Percentiles rank a stretch among this genome's conserved stretches.
These are phyloP conservation scores for Argyrosomus japonicus DNA, from an alignment of 2,113 vertebrate species.

Conservation along the genomic window DNA sequence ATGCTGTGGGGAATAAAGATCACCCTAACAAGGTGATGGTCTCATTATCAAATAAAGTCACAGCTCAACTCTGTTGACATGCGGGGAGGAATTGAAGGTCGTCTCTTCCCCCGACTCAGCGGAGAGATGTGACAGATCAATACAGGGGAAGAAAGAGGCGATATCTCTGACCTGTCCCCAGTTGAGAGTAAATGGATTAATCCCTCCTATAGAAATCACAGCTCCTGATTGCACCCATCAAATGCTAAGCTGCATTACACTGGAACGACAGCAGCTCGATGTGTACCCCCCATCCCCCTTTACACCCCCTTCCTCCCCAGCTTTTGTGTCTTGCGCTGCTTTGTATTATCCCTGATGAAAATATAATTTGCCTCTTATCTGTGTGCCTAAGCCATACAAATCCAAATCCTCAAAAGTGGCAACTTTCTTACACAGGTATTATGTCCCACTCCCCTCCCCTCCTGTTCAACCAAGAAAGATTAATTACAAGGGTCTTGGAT, in stretches of 20 bases:
- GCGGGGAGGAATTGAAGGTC: conserved; percentile 78
- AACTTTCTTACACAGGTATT: conserved; percentile 98
- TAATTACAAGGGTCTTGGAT: conserved; percentile 94
- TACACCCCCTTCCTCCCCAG: conserved; percentile 61
- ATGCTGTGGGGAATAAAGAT: conserved; percentile 70
- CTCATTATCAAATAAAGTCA: conserved; percentile 84
- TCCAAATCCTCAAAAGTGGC: conserved; percentile 97
- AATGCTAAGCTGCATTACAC: conserved; percentile 95
- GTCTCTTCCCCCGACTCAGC: conserved; percentile 73
- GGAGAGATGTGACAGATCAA: conserved; percentile 95
- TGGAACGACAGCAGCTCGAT: conserved; percentile 93
- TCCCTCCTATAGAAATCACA: conserved; percentile 95
- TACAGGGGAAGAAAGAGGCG: conserved; percentile 76
- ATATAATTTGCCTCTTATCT: conserved; percentile 99
- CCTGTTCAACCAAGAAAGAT: conserved; percentile 87
- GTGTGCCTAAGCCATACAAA: conserved; percentile 94
- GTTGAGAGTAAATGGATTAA: conserved; percentile 95
- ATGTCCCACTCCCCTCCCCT: conserved; percentile 81
- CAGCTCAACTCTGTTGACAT: conserved; percentile 74
- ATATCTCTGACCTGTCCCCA: conserved; percentile 88
- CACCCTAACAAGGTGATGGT: conserved; percentile 77
- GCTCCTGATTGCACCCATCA: conserved; percentile 95
- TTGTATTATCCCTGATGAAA: conserved; percentile 98
- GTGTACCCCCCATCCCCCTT: conserved; percentile 88
- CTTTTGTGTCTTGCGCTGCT: conserved; percentile 92